Evolutionary conservation across 2,888 invertebrate genomes (phyloP).

Genomic region (Dastarcus helophoroides): DNA sequence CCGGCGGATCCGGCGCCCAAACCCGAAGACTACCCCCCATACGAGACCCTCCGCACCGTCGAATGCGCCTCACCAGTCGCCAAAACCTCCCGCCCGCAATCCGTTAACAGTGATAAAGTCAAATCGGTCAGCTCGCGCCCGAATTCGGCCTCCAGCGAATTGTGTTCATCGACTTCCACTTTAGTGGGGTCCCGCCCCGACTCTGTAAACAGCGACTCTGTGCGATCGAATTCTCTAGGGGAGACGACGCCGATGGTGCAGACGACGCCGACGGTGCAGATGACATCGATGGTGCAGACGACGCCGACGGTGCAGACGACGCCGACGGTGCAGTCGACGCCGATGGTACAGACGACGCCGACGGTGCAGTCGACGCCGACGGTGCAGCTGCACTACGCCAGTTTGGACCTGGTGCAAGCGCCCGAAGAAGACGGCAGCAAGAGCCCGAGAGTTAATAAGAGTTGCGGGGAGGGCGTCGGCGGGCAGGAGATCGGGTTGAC

Average conservation of each 20-base stretch:
- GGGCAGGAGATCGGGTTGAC: conserved; percentile 40
- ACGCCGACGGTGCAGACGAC: conserved; percentile 40
- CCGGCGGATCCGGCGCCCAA: conserved; percentile 11
- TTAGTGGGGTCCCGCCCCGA: conserved; percentile 33
- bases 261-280: conserved; percentile 35
- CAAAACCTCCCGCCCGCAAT: conserved; percentile 31
- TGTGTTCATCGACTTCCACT: conserved; percentile 30
- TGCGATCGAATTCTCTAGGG: conserved; percentile 17
- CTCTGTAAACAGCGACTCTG: conserved; percentile 29
- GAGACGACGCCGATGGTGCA: too few species aligned
- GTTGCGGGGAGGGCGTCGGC: conserved; percentile 14
- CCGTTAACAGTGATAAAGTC: conserved; percentile 31
- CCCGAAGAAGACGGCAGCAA: conserved; percentile 29
- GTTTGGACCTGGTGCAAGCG: conserved; percentile 47
- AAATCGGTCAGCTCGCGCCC: conserved; percentile 25
- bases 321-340: conserved; percentile 28
- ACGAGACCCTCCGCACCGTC: conserved; percentile 6
- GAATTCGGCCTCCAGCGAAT: conserved; percentile 32
- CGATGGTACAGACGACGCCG: conserved; percentile 41
- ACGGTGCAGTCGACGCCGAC: conserved; percentile 32
- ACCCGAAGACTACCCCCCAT: not conserved
- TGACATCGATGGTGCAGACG: conserved; percentile 36
- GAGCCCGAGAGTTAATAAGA: conserved; percentile 23
- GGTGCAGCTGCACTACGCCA: conserved; percentile 51
- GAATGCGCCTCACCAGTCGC: conserved; percentile 22